Conservation (phyloP, 2,113 vertebrate species). For the Pteruthius melanotis region DNA sequence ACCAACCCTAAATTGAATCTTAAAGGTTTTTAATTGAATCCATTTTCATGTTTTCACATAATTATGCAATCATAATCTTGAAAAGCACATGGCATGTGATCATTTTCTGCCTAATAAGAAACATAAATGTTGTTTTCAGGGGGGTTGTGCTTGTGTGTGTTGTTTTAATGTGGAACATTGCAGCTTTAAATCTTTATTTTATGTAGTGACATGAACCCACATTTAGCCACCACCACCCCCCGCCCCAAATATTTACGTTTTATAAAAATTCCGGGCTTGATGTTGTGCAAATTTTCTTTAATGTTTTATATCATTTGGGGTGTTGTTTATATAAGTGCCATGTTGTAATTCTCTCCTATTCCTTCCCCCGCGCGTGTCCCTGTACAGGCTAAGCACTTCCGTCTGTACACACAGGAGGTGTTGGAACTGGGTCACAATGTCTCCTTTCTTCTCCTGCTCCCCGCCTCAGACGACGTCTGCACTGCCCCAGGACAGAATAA, state of each 20-base stretch:
- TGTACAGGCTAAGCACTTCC: constrained; percentile 92
- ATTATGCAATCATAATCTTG: constrained; percentile 83
- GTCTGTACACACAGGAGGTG: constrained; percentile 97
- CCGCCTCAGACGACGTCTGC: constrained; percentile 93
- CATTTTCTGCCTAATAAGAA: constrained; percentile 83
- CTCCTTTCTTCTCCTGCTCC: constrained; percentile 97
- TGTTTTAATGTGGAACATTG: constrained; percentile 78
- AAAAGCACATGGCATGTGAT: constrained; percentile 79
- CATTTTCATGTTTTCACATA: constrained; percentile 83
- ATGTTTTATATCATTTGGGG: constrained; percentile 79
- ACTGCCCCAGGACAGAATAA: constrained; percentile 97
- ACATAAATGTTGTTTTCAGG: constrained; percentile 83
- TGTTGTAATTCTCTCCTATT: constrained; percentile 80
- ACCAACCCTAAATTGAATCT: constrained; percentile 78
- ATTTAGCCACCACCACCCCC: constrained; percentile 59
- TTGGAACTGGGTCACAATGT: constrained; percentile 96
- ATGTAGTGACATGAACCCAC: constrained; percentile 79
- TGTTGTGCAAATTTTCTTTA: constrained; percentile 79
- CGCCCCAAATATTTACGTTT: constrained; percentile 77
- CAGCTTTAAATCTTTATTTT: constrained; percentile 81
- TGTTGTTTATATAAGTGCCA: constrained; percentile 80
- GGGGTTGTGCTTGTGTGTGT: constrained; percentile 49
- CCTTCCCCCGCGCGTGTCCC: constrained; percentile 81
- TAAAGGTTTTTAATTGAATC: constrained; percentile 83
- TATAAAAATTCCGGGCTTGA: constrained; percentile 81